phyloP scores from a whole-genome alignment of 2,888 invertebrate species.

The Tridacna crocea region DNA sequence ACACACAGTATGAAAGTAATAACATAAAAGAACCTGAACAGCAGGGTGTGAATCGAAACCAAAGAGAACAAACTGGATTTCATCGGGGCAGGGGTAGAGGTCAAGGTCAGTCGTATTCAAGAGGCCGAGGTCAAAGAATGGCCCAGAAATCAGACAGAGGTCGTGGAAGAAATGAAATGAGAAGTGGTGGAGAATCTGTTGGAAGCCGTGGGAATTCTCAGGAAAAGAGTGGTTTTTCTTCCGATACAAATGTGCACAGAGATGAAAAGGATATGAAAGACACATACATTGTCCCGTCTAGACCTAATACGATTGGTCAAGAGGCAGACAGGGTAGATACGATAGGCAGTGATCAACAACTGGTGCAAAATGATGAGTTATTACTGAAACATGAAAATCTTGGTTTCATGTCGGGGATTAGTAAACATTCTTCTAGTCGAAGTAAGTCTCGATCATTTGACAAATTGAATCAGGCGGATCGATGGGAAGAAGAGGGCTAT shows the following conservation, averaged over 20 bases:
- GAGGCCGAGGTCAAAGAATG: slow-evolving; percentile 52
- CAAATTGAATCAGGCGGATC: slow-evolving; percentile 49
- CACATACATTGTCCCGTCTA: slow-evolving; percentile 55
- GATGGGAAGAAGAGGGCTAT: slow-evolving; percentile 54
- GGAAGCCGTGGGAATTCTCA: slow-evolving; percentile 10
- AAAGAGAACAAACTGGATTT: background rate
- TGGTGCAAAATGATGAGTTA: slow-evolving; percentile 39
- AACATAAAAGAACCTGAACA: background rate
- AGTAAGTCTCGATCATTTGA: slow-evolving; percentile 54
- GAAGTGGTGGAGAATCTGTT: background rate
- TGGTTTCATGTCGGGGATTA: slow-evolving; percentile 10
- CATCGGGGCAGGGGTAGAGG: slow-evolving; percentile 24
- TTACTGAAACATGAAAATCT: slow-evolving; percentile 24
- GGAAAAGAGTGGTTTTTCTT: slow-evolving; percentile 16
- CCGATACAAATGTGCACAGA: slow-evolving; percentile 19
- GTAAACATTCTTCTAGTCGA: slow-evolving; percentile 11
- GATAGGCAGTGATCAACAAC: slow-evolving; percentile 51
- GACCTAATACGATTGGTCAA: slow-evolving; percentile 62
- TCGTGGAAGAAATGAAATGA: slow-evolving; percentile 26
- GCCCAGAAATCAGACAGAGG: slow-evolving; percentile 49
- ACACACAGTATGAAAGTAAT: background rate
- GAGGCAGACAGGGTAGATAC: slow-evolving; percentile 59
- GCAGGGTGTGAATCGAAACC: background rate
- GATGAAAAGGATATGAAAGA: slow-evolving; percentile 41
- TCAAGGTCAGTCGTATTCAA: slow-evolving; percentile 52